phyloP scores from a whole-genome alignment of 2,888 invertebrate genomes.

The Euproctis similis region DNA sequence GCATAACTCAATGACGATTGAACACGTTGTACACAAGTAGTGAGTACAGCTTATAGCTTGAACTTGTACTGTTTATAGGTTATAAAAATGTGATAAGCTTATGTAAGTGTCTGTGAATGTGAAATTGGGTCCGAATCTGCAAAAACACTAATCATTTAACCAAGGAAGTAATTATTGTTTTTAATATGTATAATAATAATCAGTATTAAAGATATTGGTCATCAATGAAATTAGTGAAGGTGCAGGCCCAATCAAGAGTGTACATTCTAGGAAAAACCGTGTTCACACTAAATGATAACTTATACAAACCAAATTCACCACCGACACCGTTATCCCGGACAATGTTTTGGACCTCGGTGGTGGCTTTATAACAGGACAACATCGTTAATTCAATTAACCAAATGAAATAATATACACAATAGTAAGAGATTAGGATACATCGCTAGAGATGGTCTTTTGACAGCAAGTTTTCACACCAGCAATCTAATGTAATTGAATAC shows the following conservation, averaged over 20 bases:
- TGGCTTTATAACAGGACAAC: conserved; percentile 63
- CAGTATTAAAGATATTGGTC: conserved; percentile 24
- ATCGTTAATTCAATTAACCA: conserved; percentile 50
- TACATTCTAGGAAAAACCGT: conserved; percentile 42
- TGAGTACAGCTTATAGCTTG: conserved; percentile 22
- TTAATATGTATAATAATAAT: neutral
- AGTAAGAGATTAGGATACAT: conserved; percentile 16
- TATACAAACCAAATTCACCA: conserved; percentile 74
- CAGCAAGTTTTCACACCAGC: conserved; percentile 12
- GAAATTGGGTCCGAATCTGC: conserved; percentile 21
- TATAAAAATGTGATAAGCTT: conserved; percentile 18
- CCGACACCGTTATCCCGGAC: conserved; percentile 71
- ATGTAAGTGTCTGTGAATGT: conserved; percentile 11
- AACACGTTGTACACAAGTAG: conserved; percentile 3
- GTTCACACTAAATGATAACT: conserved; percentile 35
- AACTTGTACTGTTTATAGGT: conserved; percentile 5
- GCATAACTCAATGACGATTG: neutral
- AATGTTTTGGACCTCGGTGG: conserved; percentile 69
- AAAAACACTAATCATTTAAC: no score
- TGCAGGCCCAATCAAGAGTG: conserved; percentile 42
- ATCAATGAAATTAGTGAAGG: no score
- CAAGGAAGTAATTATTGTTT: no score
- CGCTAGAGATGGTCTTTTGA: conserved; percentile 8
- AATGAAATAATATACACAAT: conserved; percentile 27
- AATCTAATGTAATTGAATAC: conserved; percentile 11